These are phyloP conservation scores for Magallana ariakensis DNA, from an alignment of 1,140 invertebrate species.

Conservation along the genomic window DNA sequence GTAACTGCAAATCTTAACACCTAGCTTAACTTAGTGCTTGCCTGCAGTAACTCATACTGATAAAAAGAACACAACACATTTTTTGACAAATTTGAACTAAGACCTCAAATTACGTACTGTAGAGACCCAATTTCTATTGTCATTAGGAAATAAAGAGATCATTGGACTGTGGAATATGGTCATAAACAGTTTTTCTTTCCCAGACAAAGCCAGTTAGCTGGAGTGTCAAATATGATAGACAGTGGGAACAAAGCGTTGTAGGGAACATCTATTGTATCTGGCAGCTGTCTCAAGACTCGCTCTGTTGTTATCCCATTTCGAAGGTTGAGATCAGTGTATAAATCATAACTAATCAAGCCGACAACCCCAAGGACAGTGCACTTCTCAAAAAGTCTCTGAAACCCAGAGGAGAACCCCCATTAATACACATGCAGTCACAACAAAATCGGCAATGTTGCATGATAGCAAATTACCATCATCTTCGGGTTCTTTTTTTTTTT, in stretches of 20 bases:
- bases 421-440: no score
- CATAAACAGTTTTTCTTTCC: slow-evolving; percentile 24
- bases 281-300: slow-evolving; percentile 30
- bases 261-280: slow-evolving; percentile 23
- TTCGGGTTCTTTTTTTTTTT: no score
- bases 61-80: neutral
- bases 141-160: neutral
- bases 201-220: slow-evolving; percentile 29
- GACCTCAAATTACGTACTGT: neutral
- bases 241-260: neutral
- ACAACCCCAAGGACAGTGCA: slow-evolving; percentile 1
- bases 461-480: no score
- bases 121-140: slow-evolving; percentile 5
- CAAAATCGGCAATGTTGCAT: no score
- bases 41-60: no score
- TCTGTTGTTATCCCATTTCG: slow-evolving; percentile 36
- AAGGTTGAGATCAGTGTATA: slow-evolving; percentile 9
- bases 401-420: no score
- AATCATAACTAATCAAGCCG: slow-evolving; percentile 24
- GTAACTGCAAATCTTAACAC: no score
- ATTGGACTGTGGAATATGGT: slow-evolving; percentile 25
- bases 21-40: no score
- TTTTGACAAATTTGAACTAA: neutral
- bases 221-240: slow-evolving; percentile 15
- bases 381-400: no score